These are phyloP conservation scores for Glaucopsyche alexis DNA, from an alignment of 2,888 invertebrate species.

Conservation along the genomic window DNA sequence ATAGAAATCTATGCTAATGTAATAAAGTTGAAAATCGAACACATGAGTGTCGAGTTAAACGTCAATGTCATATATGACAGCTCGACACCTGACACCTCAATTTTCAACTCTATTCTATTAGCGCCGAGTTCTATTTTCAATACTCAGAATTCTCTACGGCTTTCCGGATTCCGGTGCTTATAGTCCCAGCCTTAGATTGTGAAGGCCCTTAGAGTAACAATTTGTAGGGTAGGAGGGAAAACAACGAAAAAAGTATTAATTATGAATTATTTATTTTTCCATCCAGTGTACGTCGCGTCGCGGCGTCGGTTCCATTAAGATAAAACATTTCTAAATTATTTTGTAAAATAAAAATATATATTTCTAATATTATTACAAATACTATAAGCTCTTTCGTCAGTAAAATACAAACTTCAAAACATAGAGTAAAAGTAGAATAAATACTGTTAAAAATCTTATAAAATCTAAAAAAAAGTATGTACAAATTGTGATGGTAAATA, in stretches of 20 bases:
- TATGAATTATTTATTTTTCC: background rate
- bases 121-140: too few species aligned
- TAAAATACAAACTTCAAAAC: background rate
- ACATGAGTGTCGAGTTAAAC: too few species aligned
- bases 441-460: background rate
- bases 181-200: too few species aligned
- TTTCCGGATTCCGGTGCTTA: too few species aligned
- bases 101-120: too few species aligned
- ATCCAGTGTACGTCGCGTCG: background rate
- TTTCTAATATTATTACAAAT: background rate
- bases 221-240: background rate
- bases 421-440: background rate
- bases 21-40: too few species aligned
- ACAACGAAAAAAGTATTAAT: background rate
- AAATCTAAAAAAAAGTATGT: slow-evolving; percentile 6
- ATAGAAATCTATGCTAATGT: too few species aligned
- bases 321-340: background rate
- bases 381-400: background rate
- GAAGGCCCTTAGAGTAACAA: background rate
- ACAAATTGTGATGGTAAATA: background rate
- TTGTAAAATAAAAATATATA: background rate
- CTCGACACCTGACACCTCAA: too few species aligned
- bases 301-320: slow-evolving; percentile 4
- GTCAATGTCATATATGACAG: too few species aligned
- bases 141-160: too few species aligned